Evolutionary conservation across 1,140 invertebrate genomes (phyloP), one percentile per base, ranked within the genome.

Genomic region (Callitettix versicolor): DNA sequence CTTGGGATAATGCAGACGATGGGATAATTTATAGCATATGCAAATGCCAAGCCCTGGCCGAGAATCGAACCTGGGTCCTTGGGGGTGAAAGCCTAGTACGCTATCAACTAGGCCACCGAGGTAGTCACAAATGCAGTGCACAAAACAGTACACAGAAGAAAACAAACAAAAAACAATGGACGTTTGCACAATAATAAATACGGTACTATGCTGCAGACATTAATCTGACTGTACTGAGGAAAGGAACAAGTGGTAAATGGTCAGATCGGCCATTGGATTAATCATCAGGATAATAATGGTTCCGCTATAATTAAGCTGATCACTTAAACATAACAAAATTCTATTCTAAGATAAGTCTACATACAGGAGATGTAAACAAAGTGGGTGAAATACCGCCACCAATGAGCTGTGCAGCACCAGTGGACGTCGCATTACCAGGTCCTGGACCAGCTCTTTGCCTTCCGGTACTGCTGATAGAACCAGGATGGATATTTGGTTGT

Each of bases 351-450:
- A 7, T 36, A 9, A 36, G 18, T 49, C 15, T 52, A 58, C 56
- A 50, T 51, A 60, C 59, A n/a, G 73, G 66, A 20, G 74, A 73
- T 15, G 74, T 79, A 65, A 84, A 82, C 61, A 84, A 70, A 52
- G 79, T 79, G 9, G 82, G 81, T 30, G 82, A 81, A 50, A 86
- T 83, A 52, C 82, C 83, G 55, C 81, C 84, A 20, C 83, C 83
- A 62, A 85, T 83, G 22, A 84, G 76, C 60, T 84, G 84, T 20
- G 75, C 79, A 42, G 76, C 76, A 65, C 80, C 77, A 3, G 79
- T 79, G 6, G 78, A 76, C 36, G 77, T 78, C 6, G 78, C 77
- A 40, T 76, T 78, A 55, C 76, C 74, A 24, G 60, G 56, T 4
- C 20, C 40, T 6, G 17, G 12, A 22, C 74, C 75, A 3, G 78